These are phyloP conservation scores for Shinisaurus crocodilurus DNA, from an alignment of 2,113 vertebrate species.

Conservation along the genomic window DNA sequence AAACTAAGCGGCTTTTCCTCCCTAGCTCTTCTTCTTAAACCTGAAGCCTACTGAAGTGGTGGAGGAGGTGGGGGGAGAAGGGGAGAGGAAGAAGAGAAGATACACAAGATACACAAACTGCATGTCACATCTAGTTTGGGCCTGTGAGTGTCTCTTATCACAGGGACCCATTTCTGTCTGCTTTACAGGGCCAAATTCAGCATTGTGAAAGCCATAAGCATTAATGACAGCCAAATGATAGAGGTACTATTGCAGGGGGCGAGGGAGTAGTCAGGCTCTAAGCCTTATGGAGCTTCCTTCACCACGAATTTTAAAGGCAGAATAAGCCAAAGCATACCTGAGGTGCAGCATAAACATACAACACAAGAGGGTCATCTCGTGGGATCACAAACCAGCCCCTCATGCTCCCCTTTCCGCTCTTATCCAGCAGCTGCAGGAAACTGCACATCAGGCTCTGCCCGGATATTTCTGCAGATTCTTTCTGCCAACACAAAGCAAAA, in stretches of 20 bases:
- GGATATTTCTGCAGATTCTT: conserved; percentile 60
- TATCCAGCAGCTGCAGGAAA: conserved; percentile 80
- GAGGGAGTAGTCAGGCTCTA: rapidly evolving
- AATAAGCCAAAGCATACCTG: conserved; percentile 60
- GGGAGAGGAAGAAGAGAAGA: not conserved
- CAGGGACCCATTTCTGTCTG: not conserved
- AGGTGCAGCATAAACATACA: conserved; percentile 79
- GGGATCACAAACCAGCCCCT: conserved; percentile 81
- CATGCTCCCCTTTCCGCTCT: conserved; percentile 55
- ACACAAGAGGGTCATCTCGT: conserved; percentile 74
- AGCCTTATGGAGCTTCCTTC: not conserved
- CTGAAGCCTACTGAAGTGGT: not conserved
- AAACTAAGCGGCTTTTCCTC: not conserved
- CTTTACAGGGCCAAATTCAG: not conserved
- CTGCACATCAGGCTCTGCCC: conserved; percentile 76
- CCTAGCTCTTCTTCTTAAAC: not conserved
- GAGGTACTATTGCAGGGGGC: too few relatives aligned
- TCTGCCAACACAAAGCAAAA: conserved; percentile 61
- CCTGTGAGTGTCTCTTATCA: not conserved
- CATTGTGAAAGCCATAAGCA: too few relatives aligned
- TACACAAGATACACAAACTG: too few relatives aligned
- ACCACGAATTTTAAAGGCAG: not conserved
- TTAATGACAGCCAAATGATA: not conserved
- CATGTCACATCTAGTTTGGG: not conserved
- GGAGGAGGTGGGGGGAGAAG: too few relatives aligned